Evolutionary conservation across 2,113 vertebrate species (phyloP).

Genomic region (Zosterops hypoxanthus): DNA sequence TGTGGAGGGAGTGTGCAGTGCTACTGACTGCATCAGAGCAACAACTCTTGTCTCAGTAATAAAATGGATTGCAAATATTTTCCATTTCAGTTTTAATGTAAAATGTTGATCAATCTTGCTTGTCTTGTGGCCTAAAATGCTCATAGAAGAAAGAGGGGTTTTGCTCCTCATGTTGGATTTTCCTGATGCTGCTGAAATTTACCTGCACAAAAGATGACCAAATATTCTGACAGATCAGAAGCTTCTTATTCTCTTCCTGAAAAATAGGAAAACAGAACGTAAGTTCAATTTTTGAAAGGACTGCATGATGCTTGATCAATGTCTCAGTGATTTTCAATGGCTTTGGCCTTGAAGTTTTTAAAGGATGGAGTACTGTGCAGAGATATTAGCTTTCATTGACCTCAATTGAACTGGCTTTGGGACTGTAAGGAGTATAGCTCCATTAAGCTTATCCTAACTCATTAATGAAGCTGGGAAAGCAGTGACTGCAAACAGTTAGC

Average conservation of each 20-base stretch:
- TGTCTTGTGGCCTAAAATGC: not conserved
- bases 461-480: not conserved
- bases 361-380: not conserved
- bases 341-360: not conserved
- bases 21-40: not conserved
- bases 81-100: not conserved
- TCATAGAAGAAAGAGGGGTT: not conserved
- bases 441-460: not conserved
- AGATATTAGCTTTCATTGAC: not conserved
- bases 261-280: not conserved
- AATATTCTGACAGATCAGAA: not conserved
- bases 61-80: not conserved
- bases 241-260: not conserved
- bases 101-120: not conserved
- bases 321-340: not conserved
- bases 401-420: not conserved
- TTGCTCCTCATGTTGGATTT: not conserved
- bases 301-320: not conserved
- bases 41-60: not conserved
- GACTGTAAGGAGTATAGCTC: not conserved
- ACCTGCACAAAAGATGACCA: not conserved
- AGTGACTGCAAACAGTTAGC: not conserved
- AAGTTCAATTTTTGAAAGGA: not conserved
- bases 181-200: not conserved
- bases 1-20: not conserved